Evolutionary conservation across 2,888 invertebrate species (phyloP).

Genomic region (Polymixis lichenea): DNA sequence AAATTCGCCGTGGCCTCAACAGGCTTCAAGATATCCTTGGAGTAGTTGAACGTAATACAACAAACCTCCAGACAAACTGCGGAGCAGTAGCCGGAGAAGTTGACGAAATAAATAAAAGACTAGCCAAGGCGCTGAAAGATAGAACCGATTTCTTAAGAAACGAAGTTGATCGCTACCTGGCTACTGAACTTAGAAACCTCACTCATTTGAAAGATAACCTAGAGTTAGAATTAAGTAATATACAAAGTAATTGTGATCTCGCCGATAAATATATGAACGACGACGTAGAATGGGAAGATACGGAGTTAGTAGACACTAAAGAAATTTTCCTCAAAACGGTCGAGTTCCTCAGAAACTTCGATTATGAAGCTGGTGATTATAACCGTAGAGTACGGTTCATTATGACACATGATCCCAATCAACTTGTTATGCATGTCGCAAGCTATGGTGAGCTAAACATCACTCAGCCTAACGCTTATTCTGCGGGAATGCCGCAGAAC

Average conservation of each 20-base stretch:
- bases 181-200: constrained; percentile 96
- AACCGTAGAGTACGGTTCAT: constrained; percentile 96
- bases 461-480: constrained; percentile 91
- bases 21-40: constrained; percentile 96
- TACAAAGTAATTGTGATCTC: constrained; percentile 98
- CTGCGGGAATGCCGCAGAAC: constrained; percentile 90
- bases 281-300: constrained; percentile 97
- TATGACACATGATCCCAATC: constrained; percentile 97
- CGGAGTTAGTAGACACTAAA: constrained; percentile 98
- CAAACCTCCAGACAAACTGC: constrained; percentile 96
- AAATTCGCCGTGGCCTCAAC: constrained; percentile 96
- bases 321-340: constrained; percentile 98
- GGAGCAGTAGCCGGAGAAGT: constrained; percentile 97
- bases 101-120: constrained; percentile 96
- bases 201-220: constrained; percentile 97
- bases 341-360: constrained; percentile 98
- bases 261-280: constrained; percentile 98
- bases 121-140: constrained; percentile 97
- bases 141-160: constrained; percentile 96
- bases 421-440: constrained; percentile 96
- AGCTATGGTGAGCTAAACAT: constrained; percentile 97
- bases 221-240: constrained; percentile 98
- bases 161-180: constrained; percentile 97
- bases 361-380: constrained; percentile 97
- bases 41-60: constrained; percentile 96